These are phyloP conservation scores for Agrochola litura DNA, from an alignment of 2,888 invertebrate genomes.

Conservation along the genomic window DNA sequence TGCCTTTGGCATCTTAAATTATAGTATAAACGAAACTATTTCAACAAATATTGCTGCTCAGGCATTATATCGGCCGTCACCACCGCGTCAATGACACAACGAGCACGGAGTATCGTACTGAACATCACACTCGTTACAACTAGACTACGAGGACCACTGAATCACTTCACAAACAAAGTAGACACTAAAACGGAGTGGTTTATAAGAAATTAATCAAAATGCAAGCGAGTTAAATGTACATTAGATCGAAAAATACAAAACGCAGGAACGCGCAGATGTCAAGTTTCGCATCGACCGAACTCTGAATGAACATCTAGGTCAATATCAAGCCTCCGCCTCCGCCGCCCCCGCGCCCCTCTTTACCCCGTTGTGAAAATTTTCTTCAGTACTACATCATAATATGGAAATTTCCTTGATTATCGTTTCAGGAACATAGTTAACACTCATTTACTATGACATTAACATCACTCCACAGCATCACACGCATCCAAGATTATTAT, in stretches of 20 bases:
- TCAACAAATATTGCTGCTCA: slow-evolving; percentile 68
- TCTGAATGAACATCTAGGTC: slow-evolving; percentile 91
- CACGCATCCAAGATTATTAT: not conserved
- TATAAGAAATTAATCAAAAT: slow-evolving; percentile 75
- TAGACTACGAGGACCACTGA: slow-evolving; percentile 55
- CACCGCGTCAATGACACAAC: slow-evolving; percentile 71
- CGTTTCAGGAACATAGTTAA: slow-evolving; percentile 44
- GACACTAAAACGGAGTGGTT: slow-evolving; percentile 47
- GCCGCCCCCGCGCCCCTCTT: slow-evolving; percentile 75
- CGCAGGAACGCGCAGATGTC: slow-evolving; percentile 90
- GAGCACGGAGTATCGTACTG: slow-evolving; percentile 73
- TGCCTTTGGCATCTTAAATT: slow-evolving; percentile 75
- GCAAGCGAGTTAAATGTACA: slow-evolving; percentile 77
- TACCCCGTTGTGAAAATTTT: slow-evolving; percentile 79
- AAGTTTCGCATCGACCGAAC: slow-evolving; percentile 91
- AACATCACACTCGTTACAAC: slow-evolving; percentile 76
- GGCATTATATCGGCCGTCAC: slow-evolving; percentile 75
- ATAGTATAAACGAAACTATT: slow-evolving; percentile 70
- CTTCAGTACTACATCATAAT: slow-evolving; percentile 80
- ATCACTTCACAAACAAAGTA: slow-evolving; percentile 38
- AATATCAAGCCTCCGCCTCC: slow-evolving; percentile 88
- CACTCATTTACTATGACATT: slow-evolving; percentile 23
- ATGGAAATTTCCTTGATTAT: slow-evolving; percentile 78
- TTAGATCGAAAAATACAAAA: slow-evolving; percentile 86
- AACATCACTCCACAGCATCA: not conserved